Conservation (phyloP, 1,140 invertebrate species). For the Orchestia grillus region DNA sequence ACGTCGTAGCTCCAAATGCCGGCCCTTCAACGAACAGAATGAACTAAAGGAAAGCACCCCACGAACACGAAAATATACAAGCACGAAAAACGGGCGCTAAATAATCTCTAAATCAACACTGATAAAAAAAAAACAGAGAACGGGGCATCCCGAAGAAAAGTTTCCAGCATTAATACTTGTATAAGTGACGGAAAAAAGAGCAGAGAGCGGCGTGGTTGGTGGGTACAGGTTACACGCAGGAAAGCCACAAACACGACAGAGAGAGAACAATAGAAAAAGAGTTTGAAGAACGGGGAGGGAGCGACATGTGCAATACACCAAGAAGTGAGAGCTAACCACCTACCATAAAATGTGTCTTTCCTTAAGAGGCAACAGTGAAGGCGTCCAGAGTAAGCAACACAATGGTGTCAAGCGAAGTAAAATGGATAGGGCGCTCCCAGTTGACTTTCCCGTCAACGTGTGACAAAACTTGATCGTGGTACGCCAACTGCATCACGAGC, state of each 20-base stretch:
- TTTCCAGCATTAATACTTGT: background rate
- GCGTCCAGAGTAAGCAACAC: conserved; percentile 50
- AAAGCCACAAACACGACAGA: background rate
- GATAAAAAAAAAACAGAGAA: background rate
- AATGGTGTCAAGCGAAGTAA: background rate
- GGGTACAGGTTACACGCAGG: background rate
- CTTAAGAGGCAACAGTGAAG: conserved; percentile 55
- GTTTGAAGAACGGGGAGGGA: background rate
- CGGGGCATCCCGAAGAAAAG: background rate
- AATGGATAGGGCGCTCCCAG: background rate
- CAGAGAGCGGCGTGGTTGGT: conserved; percentile 45
- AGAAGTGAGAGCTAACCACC: conserved; percentile 40
- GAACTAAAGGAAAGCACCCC: background rate
- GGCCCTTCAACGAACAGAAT: background rate
- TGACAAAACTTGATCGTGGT: background rate
- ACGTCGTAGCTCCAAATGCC: background rate
- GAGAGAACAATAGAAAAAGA: background rate
- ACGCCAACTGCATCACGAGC: background rate
- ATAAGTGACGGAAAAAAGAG: background rate
- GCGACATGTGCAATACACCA: conserved; percentile 38
- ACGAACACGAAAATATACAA: background rate
- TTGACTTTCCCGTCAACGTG: background rate
- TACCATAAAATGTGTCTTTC: conserved; percentile 48
- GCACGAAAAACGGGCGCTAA: background rate
- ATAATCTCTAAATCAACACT: background rate